Evolutionary conservation across 2,797 vertebrate genomes (phyloP).

Genomic region (Lepilemur ruficaudatus): DNA sequence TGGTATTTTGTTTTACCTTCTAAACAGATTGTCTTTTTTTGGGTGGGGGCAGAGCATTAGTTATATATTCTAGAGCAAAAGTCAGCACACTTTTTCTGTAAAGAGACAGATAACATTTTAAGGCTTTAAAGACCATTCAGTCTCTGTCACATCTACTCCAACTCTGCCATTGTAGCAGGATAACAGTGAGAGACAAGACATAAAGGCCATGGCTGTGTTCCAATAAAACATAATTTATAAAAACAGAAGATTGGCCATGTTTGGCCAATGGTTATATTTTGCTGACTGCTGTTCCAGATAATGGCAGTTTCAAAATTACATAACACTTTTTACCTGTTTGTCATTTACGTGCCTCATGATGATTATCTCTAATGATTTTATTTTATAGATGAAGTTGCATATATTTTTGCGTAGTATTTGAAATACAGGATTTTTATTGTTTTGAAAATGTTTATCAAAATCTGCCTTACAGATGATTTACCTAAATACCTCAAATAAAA

Average conservation of each 20-base stretch:
- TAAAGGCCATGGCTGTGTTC: not conserved
- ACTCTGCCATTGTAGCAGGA: not conserved
- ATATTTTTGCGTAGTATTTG: not conserved
- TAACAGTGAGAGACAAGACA: no score
- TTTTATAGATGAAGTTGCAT: not conserved
- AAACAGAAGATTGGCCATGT: not conserved
- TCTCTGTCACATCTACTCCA: not conserved
- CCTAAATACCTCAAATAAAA: slow-evolving; percentile 1
- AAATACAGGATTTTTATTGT: not conserved
- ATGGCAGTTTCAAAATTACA: not conserved
- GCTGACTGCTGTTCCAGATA: not conserved
- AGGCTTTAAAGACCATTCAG: not conserved
- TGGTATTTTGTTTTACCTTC: not conserved
- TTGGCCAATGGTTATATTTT: not conserved
- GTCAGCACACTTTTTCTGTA: not conserved
- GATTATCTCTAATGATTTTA: not conserved
- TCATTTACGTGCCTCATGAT: not conserved
- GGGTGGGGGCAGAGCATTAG: not conserved
- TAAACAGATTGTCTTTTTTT: not conserved
- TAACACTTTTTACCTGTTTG: not conserved
- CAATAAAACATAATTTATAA: not conserved
- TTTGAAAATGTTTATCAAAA: not conserved
- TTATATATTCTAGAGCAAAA: not conserved
- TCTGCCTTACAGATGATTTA: not conserved
- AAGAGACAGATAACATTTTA: not conserved